Evolutionary conservation across 2,888 invertebrate genomes (phyloP).

Genomic region (Ophion costatus): DNA sequence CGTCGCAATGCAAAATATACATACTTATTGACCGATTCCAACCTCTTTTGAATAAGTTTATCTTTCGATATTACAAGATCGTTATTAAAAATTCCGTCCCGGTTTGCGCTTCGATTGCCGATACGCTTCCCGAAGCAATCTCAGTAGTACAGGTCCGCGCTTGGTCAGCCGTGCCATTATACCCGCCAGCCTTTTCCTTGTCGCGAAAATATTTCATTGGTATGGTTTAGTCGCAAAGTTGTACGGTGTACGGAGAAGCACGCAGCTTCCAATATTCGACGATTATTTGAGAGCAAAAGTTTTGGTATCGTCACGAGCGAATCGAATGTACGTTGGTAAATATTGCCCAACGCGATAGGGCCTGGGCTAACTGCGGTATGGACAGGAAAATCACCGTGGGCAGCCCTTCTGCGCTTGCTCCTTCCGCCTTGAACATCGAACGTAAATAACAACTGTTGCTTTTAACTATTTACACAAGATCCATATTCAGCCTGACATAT

Average conservation of each 20-base stretch:
- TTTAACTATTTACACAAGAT: constrained; percentile 35
- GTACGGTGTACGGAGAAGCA: neutral
- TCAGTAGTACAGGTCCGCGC: neutral
- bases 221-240: neutral
- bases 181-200: neutral
- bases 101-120: neutral
- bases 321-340: neutral
- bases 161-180: neutral
- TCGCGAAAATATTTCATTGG: neutral
- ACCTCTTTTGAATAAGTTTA: neutral
- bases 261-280: neutral
- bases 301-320: neutral
- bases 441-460: constrained; percentile 26
- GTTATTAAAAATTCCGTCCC: neutral
- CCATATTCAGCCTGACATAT: constrained; percentile 20
- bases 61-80: neutral
- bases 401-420: neutral
- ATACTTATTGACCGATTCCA: neutral
- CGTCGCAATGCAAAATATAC: neutral
- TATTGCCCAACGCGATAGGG: neutral
- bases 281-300: neutral
- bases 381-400: neutral
- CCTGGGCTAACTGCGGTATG: neutral
- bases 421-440: neutral
- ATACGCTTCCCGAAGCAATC: neutral